Conservation (phyloP, 53 echinoderm and acorn worm genomes). For the Glandiceps talaboti region DNA sequence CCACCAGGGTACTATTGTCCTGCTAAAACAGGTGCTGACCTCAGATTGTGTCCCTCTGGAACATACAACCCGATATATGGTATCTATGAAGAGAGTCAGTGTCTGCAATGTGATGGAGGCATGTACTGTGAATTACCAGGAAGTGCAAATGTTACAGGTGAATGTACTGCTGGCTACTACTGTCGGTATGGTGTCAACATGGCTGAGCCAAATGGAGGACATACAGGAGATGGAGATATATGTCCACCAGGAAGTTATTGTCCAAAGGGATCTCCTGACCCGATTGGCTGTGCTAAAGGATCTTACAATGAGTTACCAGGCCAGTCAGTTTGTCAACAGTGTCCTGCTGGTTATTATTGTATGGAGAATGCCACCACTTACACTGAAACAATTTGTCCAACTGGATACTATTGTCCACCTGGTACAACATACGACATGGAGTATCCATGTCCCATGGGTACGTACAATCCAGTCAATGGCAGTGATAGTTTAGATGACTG, state of each 20-base stretch:
- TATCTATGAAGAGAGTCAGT: constrained; percentile 60
- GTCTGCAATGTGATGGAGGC: constrained; percentile 74
- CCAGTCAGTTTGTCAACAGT: constrained; percentile 49
- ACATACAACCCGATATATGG: constrained; percentile 85
- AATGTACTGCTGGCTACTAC: constrained; percentile 78
- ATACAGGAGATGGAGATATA: constrained; percentile 71
- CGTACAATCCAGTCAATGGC: constrained; percentile 91
- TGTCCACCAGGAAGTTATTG: constrained; percentile 80
- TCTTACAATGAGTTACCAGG: constrained; percentile 64
- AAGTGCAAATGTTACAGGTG: constrained; percentile 52
- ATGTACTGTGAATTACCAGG: constrained; percentile 80
- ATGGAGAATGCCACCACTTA: constrained; percentile 74
- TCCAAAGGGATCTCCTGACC: constrained; percentile 67
- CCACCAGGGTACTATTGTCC: constrained; percentile 93
- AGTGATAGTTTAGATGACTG: constrained; percentile 67
- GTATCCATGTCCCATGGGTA: constrained; percentile 83
- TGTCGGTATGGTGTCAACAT: constrained; percentile 81
- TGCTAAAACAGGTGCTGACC: constrained; percentile 82
- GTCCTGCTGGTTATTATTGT: constrained; percentile 85
- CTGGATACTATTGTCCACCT: constrained; percentile 75
- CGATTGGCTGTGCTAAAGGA: constrained; percentile 79
- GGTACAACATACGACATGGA: constrained; percentile 57
- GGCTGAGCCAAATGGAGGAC: constrained; percentile 64
- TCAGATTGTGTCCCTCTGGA: constrained; percentile 66
- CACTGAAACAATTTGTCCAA: constrained; percentile 68